A percentile compares a stretch with the other conserved stretches of the same genome.
Conservation (phyloP, 1,140 invertebrate genomes). For the Drosophila pruinosa region DNA sequence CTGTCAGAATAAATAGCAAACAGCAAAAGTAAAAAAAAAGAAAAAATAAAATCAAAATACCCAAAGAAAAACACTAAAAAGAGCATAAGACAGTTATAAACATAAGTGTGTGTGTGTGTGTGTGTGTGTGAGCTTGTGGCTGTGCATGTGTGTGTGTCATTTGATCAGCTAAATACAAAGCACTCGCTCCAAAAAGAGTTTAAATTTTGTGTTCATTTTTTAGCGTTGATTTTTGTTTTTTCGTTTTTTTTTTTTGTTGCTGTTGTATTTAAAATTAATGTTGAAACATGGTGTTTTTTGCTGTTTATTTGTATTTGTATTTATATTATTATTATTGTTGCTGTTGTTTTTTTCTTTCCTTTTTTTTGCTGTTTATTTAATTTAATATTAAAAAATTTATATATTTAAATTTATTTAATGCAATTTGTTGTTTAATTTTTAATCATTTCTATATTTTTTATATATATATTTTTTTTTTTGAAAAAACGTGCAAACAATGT, state of each 20-base stretch:
- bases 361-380: slow-evolving; percentile 58
- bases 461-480: slow-evolving; percentile 57
- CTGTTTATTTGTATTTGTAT: slow-evolving; percentile 25
- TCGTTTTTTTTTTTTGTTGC: slow-evolving; percentile 32
- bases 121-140: not conserved
- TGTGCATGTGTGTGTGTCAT: slow-evolving; percentile 3
- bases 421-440: slow-evolving; percentile 56
- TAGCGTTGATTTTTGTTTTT: slow-evolving; percentile 22
- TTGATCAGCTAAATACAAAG: slow-evolving; percentile 35
- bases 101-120: not conserved
- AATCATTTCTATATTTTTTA: slow-evolving; percentile 69
- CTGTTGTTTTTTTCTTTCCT: slow-evolving; percentile 37
- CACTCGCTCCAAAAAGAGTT: slow-evolving; percentile 26
- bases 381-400: slow-evolving; percentile 73
- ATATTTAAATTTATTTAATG: slow-evolving; percentile 78
- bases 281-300: slow-evolving; percentile 48
- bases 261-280: slow-evolving; percentile 36
- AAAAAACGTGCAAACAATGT: slow-evolving; percentile 92
- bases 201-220: slow-evolving; percentile 8
- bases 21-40: slow-evolving; percentile 6
- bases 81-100: slow-evolving; percentile 4
- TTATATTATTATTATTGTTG: slow-evolving; percentile 57
- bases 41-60: not conserved
- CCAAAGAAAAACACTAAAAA: not conserved
- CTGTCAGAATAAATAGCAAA: slow-evolving; percentile 17